A percentile compares a stretch with the other conserved stretches of the same genome.
These are phyloP conservation scores for Brachycybe producta DNA, from an alignment of 2,888 invertebrate species.

Conservation along the genomic window DNA sequence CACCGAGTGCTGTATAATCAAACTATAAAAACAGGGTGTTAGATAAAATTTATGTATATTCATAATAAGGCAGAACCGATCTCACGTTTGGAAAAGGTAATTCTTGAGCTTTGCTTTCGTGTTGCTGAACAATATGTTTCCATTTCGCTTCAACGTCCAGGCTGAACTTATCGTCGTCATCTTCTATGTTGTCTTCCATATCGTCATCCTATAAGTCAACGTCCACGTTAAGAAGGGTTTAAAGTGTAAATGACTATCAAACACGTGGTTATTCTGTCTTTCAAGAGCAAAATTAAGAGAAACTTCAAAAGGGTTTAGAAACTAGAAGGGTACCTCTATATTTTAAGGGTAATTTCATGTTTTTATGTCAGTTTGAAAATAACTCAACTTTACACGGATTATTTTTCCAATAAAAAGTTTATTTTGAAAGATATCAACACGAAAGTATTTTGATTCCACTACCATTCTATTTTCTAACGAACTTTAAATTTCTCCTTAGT, in stretches of 20 bases:
- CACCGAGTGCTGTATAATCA: slow-evolving; percentile 5
- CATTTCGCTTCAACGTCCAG: neutral
- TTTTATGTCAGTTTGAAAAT: too few relatives aligned
- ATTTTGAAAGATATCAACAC: too few relatives aligned
- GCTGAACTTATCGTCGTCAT: neutral
- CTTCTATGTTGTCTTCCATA: neutral
- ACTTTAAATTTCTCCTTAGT: too few relatives aligned
- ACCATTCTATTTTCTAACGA: too few relatives aligned
- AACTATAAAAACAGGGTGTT: neutral
- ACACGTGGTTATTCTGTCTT: too few relatives aligned
- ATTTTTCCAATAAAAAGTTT: too few relatives aligned
- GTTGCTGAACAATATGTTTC: neutral
- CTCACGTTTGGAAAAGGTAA: slow-evolving; percentile 11
- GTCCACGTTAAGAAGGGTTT: neutral
- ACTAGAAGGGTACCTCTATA: neutral
- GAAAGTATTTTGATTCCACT: too few relatives aligned
- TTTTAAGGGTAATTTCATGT: too few relatives aligned
- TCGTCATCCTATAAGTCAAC: neutral
- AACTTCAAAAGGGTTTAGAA: too few relatives aligned
- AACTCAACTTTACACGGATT: too few relatives aligned
- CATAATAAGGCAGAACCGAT: neutral
- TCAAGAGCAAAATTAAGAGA: too few relatives aligned
- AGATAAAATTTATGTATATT: neutral
- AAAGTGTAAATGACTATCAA: neutral
- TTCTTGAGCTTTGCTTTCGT: slow-evolving; percentile 2